A percentile compares a stretch with the other conserved stretches of the same genome.
These are phyloP conservation scores for Craterocephalus amniculus DNA, from an alignment of 2,797 vertebrate genomes.

Conservation along the genomic window DNA sequence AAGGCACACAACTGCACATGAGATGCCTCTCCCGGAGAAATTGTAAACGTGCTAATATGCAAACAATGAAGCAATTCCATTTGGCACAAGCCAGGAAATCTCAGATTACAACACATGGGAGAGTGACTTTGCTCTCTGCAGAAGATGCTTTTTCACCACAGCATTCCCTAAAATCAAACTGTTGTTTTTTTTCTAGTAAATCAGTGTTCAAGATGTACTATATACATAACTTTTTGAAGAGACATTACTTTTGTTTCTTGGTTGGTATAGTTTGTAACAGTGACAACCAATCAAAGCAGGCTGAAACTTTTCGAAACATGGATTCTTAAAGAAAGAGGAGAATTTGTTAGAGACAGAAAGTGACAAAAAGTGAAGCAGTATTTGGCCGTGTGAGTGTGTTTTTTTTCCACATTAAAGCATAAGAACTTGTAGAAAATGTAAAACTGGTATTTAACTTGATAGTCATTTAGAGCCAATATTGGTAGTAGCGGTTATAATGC, in stretches of 20 bases:
- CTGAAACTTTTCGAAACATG: neutral
- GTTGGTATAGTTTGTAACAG: too few species aligned
- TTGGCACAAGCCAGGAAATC: neutral
- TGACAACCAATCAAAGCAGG: neutral
- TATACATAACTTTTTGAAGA: neutral
- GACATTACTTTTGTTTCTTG: too few species aligned
- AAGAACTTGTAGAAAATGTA: neutral
- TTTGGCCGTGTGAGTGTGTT: too few species aligned
- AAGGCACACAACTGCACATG: neutral
- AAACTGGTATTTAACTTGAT: neutral
- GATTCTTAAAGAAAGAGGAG: neutral
- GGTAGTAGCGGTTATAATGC: neutral
- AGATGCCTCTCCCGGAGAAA: too few species aligned
- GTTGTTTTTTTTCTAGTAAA: neutral
- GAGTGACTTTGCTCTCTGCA: neutral
- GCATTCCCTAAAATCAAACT: neutral
- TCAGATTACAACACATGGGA: neutral
- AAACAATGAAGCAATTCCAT: neutral
- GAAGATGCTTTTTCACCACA: neutral
- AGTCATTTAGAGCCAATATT: neutral
- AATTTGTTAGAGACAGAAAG: neutral
- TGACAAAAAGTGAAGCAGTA: neutral
- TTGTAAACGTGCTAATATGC: neutral
- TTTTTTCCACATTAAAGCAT: neutral
- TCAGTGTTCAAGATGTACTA: neutral